Base-by-base conservation (phyloP, 2,888 invertebrate species). In the Aromia moschata region DNA sequence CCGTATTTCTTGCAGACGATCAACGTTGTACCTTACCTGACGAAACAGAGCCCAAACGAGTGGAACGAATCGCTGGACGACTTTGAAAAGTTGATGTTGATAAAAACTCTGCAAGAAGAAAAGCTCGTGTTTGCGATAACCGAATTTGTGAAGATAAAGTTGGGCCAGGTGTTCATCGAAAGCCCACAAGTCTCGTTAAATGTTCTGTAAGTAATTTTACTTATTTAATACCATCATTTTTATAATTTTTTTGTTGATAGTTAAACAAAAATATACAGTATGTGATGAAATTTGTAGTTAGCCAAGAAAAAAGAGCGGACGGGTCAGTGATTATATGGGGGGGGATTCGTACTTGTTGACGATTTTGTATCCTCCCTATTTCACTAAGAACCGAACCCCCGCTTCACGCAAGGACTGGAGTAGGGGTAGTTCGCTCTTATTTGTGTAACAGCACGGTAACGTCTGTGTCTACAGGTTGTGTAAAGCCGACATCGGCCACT, bases 131-230 rank as follows among this genome's bases (percentile, higher is more conserved):
- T 92, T 72, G 93, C 90, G 1, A 88, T 94, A 5, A 90, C 90
- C 0, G 88, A 91, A 64, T 96, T 90, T 78, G 92, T 96, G 1
- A 85, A 87, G 71, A 83, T 82, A 30, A 91, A 91, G 68, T 84
- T 95, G 12, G 95, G 96, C 0, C 80, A 86, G 49, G 83, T 86
- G 46, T 96, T 94, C 76, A 89, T 94, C 2, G 94, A 95, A 79
- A 91, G 91, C 62, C 92, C 93, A 0, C 86, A 90, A 18, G 87
- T 91, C 2, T 87, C 89, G 54, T 81, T 93, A 56, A 85, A 85
- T 57, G 82, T 85, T 25, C 73, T 88, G 86, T 89, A 81, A 81
- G 85, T 75, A 1, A 78, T 77, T 64, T 80, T 77, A 80, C 80
- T 81, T 16, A 7, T 20, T 33, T 31, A 37, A 18, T 49, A 5